Evolutionary conservation across 2,888 invertebrate species (phyloP).

Genomic region (Meloe dianella): DNA sequence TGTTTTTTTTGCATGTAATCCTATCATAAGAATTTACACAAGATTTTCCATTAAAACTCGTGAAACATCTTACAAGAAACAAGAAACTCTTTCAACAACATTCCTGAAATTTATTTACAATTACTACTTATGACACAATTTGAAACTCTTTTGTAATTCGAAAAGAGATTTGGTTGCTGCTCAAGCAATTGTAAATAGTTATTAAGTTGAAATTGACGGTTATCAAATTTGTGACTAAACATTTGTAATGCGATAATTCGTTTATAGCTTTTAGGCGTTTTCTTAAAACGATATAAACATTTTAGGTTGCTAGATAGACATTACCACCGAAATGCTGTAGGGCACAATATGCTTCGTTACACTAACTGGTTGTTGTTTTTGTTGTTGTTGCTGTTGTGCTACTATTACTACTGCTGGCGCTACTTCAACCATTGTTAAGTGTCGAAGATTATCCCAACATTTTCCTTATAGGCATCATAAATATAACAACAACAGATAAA

Average conservation of each 20-base stretch:
- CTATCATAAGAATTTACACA: background rate
- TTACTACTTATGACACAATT: background rate
- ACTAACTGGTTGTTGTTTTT: background rate
- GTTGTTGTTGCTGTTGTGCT: background rate
- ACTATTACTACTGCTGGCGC: conserved; percentile 18
- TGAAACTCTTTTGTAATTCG: too few species aligned
- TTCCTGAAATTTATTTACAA: background rate
- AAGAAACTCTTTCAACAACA: background rate
- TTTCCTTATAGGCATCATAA: conserved; percentile 47
- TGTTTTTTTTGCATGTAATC: background rate
- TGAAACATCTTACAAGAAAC: background rate
- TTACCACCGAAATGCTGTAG: background rate
- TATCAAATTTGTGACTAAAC: background rate
- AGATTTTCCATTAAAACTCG: background rate
- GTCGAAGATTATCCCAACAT: conserved; percentile 38
- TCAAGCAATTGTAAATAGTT: too few species aligned
- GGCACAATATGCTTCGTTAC: background rate
- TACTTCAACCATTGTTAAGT: conserved; percentile 36
- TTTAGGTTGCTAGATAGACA: conserved; percentile 2
- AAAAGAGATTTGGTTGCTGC: too few species aligned
- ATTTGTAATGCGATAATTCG: background rate
- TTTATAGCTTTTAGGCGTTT: background rate
- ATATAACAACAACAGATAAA: conserved; percentile 41
- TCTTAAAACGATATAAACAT: background rate
- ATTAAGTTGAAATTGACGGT: background rate